These are phyloP conservation scores for Solenopsis invicta DNA, from an alignment of 1,140 invertebrate species.

Conservation along the genomic window DNA sequence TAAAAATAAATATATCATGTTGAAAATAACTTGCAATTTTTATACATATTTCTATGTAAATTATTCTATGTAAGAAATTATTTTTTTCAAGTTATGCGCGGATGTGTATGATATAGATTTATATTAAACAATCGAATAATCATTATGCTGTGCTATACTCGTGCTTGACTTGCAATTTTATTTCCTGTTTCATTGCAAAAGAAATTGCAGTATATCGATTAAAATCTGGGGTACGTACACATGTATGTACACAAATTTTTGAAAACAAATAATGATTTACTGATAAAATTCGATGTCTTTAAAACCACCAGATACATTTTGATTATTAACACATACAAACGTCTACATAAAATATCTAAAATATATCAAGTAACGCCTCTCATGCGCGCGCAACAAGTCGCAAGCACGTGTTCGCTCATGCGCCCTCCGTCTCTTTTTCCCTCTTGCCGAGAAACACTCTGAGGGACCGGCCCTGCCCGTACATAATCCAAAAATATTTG, in stretches of 20 bases:
- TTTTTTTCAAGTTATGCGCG: background rate
- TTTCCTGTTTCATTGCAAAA: background rate
- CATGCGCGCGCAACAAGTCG: background rate
- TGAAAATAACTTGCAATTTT: background rate
- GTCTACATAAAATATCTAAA: constrained; percentile 4
- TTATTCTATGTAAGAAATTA: background rate
- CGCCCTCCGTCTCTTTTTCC: background rate
- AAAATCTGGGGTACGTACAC: background rate
- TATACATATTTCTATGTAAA: background rate
- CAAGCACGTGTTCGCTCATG: constrained; percentile 1
- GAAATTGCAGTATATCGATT: background rate
- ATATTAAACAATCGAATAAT: background rate
- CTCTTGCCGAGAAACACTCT: background rate
- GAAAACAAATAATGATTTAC: background rate
- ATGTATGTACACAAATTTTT: background rate
- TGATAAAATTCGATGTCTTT: background rate
- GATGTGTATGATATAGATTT: background rate
- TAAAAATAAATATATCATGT: background rate
- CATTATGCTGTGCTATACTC: background rate
- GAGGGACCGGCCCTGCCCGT: constrained; percentile 61
- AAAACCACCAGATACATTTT: background rate
- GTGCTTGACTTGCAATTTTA: background rate
- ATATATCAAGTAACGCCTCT: background rate
- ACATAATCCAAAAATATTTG: constrained; percentile 73
- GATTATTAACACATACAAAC: background rate